Evolutionary conservation across 2,113 vertebrate genomes (phyloP).

Genomic region (Crotalus viridis): DNA sequence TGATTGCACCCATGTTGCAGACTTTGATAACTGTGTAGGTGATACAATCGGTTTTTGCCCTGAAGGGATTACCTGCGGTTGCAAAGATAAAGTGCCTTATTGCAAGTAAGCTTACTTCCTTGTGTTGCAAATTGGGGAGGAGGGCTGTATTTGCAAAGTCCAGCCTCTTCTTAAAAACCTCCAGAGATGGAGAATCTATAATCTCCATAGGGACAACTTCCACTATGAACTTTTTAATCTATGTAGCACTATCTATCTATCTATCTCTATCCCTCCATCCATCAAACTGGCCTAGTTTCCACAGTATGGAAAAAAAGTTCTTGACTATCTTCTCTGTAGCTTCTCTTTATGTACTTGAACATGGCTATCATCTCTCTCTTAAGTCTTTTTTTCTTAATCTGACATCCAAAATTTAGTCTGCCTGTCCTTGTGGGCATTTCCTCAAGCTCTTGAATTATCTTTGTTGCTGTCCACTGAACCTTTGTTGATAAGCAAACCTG

Average conservation of each 20-base stretch:
- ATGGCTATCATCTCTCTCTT: not conserved
- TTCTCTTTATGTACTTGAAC: not conserved
- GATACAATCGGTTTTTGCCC: slow-evolving; percentile 56
- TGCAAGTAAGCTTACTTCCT: slow-evolving; percentile 55
- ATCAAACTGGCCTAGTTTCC: not conserved
- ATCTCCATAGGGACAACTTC: not conserved
- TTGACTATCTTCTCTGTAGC: not conserved
- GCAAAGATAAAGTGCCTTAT: slow-evolving; percentile 56
- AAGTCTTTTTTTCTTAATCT: not conserved
- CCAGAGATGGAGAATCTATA: not conserved
- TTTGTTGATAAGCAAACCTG: not conserved
- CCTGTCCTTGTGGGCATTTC: not conserved
- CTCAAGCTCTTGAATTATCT: not conserved
- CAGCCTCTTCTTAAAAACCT: not conserved
- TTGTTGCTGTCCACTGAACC: not conserved
- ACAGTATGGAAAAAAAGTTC: not conserved
- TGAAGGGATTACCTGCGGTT: slow-evolving; percentile 41
- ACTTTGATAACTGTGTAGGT: slow-evolving; percentile 47
- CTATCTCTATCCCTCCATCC: too few species aligned
- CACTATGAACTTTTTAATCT: not conserved
- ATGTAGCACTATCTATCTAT: not conserved
- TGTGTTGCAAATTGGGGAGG: not conserved
- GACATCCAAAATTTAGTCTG: not conserved
- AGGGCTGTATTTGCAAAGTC: not conserved
- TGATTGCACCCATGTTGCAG: slow-evolving; percentile 42